Evolutionary conservation across 2,888 invertebrate genomes (phyloP).

Genomic region (Tachina grossa): DNA sequence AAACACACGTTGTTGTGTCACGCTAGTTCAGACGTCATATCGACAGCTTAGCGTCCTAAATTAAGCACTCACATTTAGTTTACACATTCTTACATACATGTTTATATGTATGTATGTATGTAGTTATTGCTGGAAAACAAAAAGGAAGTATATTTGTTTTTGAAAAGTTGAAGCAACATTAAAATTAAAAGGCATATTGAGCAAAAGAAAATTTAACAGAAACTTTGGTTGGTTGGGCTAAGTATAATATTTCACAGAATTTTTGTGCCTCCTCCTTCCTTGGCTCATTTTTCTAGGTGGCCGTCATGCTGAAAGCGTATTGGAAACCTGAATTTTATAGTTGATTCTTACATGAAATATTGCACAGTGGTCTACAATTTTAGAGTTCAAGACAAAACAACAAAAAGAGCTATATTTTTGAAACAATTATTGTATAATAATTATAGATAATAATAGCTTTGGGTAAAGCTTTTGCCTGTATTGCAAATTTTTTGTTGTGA

Average conservation of each 20-base stretch:
- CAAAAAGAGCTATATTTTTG: no score
- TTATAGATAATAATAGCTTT: no score
- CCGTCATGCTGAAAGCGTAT: constrained; percentile 60
- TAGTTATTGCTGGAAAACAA: constrained; percentile 41
- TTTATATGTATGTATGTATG: constrained; percentile 14
- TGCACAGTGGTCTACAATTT: not conserved
- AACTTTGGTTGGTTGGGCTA: constrained; percentile 59
- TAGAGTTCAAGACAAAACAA: not conserved
- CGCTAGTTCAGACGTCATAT: constrained; percentile 67
- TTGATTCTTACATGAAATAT: constrained; percentile 44
- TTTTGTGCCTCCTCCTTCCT: constrained; percentile 23
- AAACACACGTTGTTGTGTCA: constrained; percentile 66
- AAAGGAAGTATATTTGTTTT: constrained; percentile 53
- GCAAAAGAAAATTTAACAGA: constrained; percentile 35
- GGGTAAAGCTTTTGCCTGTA: not conserved
- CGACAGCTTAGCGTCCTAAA: constrained; percentile 70
- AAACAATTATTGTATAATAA: no score
- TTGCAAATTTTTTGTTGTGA: no score
- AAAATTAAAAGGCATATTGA: constrained; percentile 47
- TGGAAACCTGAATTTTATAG: constrained; percentile 61
- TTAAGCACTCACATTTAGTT: constrained; percentile 35
- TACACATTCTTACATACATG: constrained; percentile 15
- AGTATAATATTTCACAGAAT: constrained; percentile 36
- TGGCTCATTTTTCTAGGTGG: constrained; percentile 50
- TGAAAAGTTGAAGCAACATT: constrained; percentile 65